Evolutionary conservation across 2,113 vertebrate genomes (phyloP), one percentile per base, ranked within the genome.

Genomic region (Edolisoma coerulescens): DNA sequence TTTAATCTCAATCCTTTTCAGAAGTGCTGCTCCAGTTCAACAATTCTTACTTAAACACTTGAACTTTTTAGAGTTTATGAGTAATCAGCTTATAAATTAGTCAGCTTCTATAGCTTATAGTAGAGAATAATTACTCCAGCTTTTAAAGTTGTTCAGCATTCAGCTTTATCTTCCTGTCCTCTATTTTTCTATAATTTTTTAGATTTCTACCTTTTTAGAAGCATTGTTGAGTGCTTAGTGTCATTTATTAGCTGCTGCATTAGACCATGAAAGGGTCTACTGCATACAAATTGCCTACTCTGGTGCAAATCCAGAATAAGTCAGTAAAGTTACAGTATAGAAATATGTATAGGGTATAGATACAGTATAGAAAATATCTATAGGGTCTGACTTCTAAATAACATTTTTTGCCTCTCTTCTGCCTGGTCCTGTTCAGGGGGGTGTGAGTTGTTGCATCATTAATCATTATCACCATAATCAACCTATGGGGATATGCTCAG

Each of bases 401-500:
- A 52, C 1, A 3, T 69, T 27, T 52, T 41, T 75, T 45, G 5
- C 6, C 3, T 5, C 9, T 84, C 4, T 91, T 87, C 35, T 61
- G 10, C 57, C 32, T 60, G 9, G 5, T 82, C 52, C 26, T 71
- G 5, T 49, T 68, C 11, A 18, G 1, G 7, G 6, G 2, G 2
- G 4, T 49, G 6, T 23, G 50, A 94, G 28, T 27, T 73, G 12
- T 83, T 88, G 19, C 45, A 4, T 35, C 2, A 3, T 19, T 80
- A 54, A 67, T 69, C 18, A 16, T 35, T 76, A 61, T 22, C 14
- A 37, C 16, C 4, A 11, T 42, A 53, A 35, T 59, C 23, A 61
- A 2, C 9, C 16, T 39, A 6, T 0, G 1, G 22, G 10, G 9
- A 39, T 67, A 37, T 1, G 1, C 3, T 63, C 14, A 45, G 26